Conservation (phyloP, 2,113 vertebrate species). For the Etia nguti region DNA sequence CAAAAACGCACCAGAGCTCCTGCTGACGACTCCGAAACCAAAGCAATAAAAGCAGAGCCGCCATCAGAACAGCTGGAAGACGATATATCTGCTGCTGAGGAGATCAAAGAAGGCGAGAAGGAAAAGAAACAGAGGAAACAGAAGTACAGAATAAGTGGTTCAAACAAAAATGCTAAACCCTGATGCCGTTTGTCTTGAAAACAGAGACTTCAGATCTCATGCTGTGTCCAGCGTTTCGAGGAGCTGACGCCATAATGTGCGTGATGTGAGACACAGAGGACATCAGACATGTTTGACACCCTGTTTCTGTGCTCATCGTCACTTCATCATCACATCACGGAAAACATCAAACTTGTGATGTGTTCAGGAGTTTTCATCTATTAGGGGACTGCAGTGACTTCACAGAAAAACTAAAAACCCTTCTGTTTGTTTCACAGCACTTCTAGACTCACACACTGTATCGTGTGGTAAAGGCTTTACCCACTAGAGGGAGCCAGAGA, state of each 20-base stretch:
- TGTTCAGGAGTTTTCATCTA: fast-evolving
- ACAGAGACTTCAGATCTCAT: neutral
- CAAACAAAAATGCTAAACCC: neutral
- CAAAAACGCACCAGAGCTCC: neutral
- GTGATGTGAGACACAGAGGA: neutral
- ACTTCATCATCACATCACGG: fast-evolving
- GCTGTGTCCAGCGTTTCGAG: neutral
- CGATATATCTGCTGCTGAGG: neutral
- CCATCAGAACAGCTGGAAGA: neutral
- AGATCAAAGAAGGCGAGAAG: neutral
- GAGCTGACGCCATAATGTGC: neutral
- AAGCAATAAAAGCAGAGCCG: neutral
- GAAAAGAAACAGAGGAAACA: neutral
- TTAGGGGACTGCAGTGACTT: fast-evolving
- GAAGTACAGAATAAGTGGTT: neutral
- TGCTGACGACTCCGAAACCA: fast-evolving
- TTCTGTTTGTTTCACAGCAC: neutral
- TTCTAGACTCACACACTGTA: neutral
- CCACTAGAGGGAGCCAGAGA: neutral
- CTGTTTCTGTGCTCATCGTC: fast-evolving
- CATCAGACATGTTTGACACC: neutral
- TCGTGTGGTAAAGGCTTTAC: fast-evolving
- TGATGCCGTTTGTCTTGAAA: fast-evolving
- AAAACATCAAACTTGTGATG: neutral
- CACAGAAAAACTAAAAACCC: neutral